A percentile compares a stretch with the other conserved stretches of the same genome.
phyloP scores from a whole-genome alignment of 1,140 invertebrate genomes.

The Polyergus mexicanus region DNA sequence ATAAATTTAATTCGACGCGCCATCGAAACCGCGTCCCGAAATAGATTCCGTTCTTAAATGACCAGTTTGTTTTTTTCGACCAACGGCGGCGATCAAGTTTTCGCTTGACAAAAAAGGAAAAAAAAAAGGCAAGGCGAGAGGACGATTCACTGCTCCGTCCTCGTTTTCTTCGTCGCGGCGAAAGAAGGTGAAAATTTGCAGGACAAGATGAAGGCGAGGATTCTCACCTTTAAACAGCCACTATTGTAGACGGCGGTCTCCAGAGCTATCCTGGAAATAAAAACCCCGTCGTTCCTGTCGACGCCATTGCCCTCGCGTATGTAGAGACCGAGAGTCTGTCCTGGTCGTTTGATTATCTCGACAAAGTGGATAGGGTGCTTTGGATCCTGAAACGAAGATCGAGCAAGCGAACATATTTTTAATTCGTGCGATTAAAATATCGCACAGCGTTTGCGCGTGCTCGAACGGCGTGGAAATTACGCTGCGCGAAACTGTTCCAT shows the following conservation, averaged over 20 bases:
- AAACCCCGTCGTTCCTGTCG: slow-evolving; percentile 97
- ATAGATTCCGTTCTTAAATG: slow-evolving; percentile 27
- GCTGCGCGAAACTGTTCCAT: slow-evolving; percentile 38
- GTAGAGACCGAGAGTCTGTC: slow-evolving; percentile 99
- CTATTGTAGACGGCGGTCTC: slow-evolving; percentile 99
- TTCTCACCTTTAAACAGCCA: slow-evolving; percentile 93
- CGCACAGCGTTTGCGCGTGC: not conserved
- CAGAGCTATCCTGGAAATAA: slow-evolving; percentile 98
- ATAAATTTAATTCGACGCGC: slow-evolving; percentile 55
- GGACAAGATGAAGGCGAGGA: not conserved
- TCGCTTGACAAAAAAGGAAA: not conserved
- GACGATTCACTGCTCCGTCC: slow-evolving; percentile 12
- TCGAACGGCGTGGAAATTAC: slow-evolving; percentile 24
- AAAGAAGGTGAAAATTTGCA: not conserved
- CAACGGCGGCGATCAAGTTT: slow-evolving; percentile 40
- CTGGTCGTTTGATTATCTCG: slow-evolving; percentile 99
- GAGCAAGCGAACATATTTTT: slow-evolving; percentile 29
- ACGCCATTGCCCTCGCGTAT: slow-evolving; percentile 98
- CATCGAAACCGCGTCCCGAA: not conserved
- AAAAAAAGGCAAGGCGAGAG: not conserved
- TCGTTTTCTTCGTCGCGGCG: slow-evolving; percentile 11
- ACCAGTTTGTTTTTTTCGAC: not conserved
- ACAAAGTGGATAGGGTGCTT: slow-evolving; percentile 96
- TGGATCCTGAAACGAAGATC: slow-evolving; percentile 88
- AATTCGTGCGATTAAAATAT: slow-evolving; percentile 36